phyloP scores from a whole-genome alignment of 1,140 invertebrate species.

The roundworm (Caenorhabditis elegans) region DNA sequence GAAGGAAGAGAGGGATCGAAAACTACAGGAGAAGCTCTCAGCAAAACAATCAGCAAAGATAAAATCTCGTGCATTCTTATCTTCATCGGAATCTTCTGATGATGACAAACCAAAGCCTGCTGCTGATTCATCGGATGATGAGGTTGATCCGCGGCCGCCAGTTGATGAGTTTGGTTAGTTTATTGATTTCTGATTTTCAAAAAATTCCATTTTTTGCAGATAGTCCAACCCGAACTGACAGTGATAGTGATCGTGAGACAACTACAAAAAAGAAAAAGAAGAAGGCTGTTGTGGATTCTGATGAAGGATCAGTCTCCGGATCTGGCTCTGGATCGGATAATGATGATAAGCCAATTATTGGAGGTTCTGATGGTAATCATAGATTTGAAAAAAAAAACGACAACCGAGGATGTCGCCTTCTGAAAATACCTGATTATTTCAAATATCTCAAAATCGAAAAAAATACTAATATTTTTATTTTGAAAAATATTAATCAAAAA shows the following conservation, averaged over 20 bases:
- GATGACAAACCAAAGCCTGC: constrained; percentile 12
- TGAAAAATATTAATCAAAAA: too few species aligned
- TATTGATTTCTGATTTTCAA: too few species aligned
- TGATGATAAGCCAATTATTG: constrained; percentile 21
- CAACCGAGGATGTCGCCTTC: too few species aligned
- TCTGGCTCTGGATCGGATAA: background rate
- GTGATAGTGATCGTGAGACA: constrained; percentile 57
- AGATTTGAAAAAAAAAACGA: too few species aligned
- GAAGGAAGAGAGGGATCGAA: constrained; percentile 32
- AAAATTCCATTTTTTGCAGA: background rate
- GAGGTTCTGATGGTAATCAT: background rate
- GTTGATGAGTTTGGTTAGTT: background rate
- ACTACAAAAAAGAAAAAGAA: constrained; percentile 65
- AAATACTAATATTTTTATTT: too few species aligned
- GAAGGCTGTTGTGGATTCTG: constrained; percentile 22
- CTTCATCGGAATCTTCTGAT: background rate
- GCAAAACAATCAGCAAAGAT: constrained; percentile 42
- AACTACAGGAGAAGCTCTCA: constrained; percentile 28
- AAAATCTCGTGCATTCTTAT: constrained; percentile 20
- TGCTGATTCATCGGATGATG: background rate
- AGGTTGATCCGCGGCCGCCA: background rate
- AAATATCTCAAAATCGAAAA: too few species aligned
- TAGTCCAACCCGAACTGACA: background rate
- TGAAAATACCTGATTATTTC: too few species aligned
- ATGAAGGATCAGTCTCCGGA: too few species aligned